phyloP scores from a whole-genome alignment of 1,140 invertebrate species.

The Chironomus striatipennis region DNA sequence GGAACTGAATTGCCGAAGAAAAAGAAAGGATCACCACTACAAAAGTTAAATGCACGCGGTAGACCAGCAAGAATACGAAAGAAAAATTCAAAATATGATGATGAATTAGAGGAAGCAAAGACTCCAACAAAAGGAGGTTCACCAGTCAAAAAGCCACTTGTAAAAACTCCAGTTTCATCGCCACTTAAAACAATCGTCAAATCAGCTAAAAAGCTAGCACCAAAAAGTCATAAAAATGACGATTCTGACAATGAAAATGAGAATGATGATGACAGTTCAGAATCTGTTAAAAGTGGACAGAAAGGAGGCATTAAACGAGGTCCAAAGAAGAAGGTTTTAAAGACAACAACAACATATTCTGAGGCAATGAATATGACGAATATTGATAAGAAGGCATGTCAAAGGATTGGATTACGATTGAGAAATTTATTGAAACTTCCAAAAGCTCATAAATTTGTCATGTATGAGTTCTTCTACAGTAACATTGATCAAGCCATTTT shows the following conservation, averaged over 20 bases:
- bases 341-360: neutral
- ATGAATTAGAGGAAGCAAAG: slow-evolving; percentile 76
- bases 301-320: neutral
- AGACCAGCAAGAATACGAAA: slow-evolving; percentile 85
- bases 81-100: slow-evolving; percentile 87
- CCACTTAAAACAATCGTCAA: slow-evolving; percentile 40
- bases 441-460: slow-evolving; percentile 98
- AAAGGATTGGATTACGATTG: slow-evolving; percentile 80
- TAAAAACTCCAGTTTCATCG: slow-evolving; percentile 44
- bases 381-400: slow-evolving; percentile 64
- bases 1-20: slow-evolving; percentile 62
- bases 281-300: neutral
- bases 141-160: slow-evolving; percentile 46
- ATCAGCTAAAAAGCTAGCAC: slow-evolving; percentile 31
- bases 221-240: slow-evolving; percentile 28
- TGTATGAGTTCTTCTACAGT: slow-evolving; percentile 99
- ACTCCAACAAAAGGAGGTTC: slow-evolving; percentile 57
- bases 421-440: slow-evolving; percentile 95
- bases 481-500: slow-evolving; percentile 94
- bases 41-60: slow-evolving; percentile 71
- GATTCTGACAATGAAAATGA: slow-evolving; percentile 29
- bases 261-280: neutral
- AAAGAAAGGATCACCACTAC: slow-evolving; percentile 56
- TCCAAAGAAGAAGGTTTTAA: neutral
- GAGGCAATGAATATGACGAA: neutral